These are phyloP conservation scores for Galerucella pusilla DNA, from an alignment of 2,888 invertebrate genomes.

Conservation along the genomic window DNA sequence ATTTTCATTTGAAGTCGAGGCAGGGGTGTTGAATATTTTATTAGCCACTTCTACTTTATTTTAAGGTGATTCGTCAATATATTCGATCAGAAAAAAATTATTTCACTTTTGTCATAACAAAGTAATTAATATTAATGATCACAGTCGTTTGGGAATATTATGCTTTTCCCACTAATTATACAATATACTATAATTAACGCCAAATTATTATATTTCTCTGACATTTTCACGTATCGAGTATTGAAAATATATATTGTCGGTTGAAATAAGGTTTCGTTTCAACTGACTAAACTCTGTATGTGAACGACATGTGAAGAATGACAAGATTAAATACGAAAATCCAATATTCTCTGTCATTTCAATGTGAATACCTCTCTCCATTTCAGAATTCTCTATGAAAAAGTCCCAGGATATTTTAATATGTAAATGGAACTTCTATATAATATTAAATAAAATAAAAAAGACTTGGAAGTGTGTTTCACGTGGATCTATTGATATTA, in stretches of 20 bases:
- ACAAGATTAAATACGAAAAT: slow-evolving; percentile 23
- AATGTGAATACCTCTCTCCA: slow-evolving; percentile 10
- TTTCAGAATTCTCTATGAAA: slow-evolving; percentile 1
- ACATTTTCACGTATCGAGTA: neutral
- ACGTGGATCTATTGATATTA: too few relatives aligned
- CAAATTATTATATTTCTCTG: too few relatives aligned
- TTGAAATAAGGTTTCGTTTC: neutral
- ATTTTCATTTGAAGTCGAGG: too few relatives aligned
- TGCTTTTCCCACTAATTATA: too few relatives aligned
- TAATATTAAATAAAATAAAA: neutral
- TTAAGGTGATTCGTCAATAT: too few relatives aligned
- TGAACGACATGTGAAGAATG: slow-evolving; percentile 14
- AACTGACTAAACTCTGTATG: slow-evolving; percentile 1
- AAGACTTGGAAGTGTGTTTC: neutral
- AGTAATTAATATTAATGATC: too few relatives aligned
- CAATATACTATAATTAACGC: too few relatives aligned
- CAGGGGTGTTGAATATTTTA: too few relatives aligned
- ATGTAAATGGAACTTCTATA: neutral
- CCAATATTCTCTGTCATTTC: slow-evolving; percentile 17
- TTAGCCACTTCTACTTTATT: too few relatives aligned
- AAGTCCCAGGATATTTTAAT: neutral
- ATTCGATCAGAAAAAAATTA: too few relatives aligned
- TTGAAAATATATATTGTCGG: neutral
- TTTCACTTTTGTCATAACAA: too few relatives aligned
- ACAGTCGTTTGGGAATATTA: too few relatives aligned